These are phyloP conservation scores for Scleropages formosus DNA, from an alignment of 2,797 vertebrate species.

Conservation along the genomic window DNA sequence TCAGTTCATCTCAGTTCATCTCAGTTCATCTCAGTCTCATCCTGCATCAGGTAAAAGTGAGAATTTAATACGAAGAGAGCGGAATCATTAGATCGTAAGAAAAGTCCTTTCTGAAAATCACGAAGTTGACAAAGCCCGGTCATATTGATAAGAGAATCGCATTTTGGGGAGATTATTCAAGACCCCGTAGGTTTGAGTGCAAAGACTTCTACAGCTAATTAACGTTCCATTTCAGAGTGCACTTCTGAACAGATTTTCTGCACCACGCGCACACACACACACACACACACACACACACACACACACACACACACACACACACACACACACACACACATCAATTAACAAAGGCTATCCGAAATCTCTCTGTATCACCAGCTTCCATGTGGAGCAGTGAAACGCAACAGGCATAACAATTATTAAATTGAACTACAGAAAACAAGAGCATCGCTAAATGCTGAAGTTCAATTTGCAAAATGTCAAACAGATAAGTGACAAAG, in stretches of 20 bases:
- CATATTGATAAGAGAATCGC: conserved; percentile 44
- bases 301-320: conserved; percentile 44
- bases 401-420: conserved; percentile 23
- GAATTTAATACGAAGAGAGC: conserved; percentile 45
- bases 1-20: not conserved
- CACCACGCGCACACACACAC: conserved; percentile 39
- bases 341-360: conserved; percentile 41
- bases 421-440: conserved; percentile 3
- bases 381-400: not conserved
- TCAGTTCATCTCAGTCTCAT: conserved; percentile 6
- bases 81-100: conserved; percentile 45
- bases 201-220: conserved; percentile 51
- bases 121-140: conserved; percentile 37
- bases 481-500: conserved; percentile 17
- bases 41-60: conserved; percentile 41
- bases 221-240: conserved; percentile 45
- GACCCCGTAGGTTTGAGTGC: conserved; percentile 47
- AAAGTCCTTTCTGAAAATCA: conserved; percentile 44
- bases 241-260: conserved; percentile 35
- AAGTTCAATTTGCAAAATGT: conserved; percentile 3
- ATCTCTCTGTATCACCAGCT: conserved; percentile 7
- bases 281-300: conserved; percentile 46
- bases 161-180: conserved; percentile 41
- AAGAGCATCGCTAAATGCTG: conserved; percentile 10
- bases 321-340: conserved; percentile 48